Conservation (phyloP, 2,888 invertebrate genomes). For the Xestia xanthographa region DNA sequence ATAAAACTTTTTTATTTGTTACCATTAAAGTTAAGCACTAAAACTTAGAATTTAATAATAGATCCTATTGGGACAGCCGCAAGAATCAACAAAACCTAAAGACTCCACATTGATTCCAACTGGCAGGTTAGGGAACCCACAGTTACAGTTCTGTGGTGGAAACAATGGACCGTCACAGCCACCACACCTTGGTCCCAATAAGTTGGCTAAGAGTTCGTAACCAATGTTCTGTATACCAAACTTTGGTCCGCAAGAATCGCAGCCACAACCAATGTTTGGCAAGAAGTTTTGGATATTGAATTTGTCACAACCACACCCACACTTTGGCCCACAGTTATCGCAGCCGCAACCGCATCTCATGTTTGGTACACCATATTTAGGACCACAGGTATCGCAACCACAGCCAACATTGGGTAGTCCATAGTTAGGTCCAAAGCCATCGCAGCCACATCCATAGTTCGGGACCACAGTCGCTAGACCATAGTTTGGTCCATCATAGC, state of each 20-base stretch:
- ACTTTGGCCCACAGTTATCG: neutral
- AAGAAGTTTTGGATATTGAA: conserved; percentile 30
- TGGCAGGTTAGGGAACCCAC: conserved; percentile 65
- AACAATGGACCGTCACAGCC: conserved; percentile 29
- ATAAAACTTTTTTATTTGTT: neutral
- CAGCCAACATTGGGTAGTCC: conserved; percentile 26
- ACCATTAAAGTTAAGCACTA: neutral
- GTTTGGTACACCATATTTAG: conserved; percentile 8
- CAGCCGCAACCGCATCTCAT: conserved; percentile 25
- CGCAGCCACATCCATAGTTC: conserved; percentile 23
- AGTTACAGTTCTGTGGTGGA: conserved; percentile 29
- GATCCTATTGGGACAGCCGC: conserved; percentile 53
- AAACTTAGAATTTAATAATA: conserved; percentile 57
- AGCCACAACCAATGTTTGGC: conserved; percentile 38
- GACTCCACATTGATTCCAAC: conserved; percentile 75
- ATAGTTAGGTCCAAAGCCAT: conserved; percentile 17
- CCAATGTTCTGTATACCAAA: conserved; percentile 31
- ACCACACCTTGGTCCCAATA: conserved; percentile 25
- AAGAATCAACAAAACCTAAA: conserved; percentile 51
- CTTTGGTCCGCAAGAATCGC: conserved; percentile 27
- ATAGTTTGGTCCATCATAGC: conserved; percentile 14
- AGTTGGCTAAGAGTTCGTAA: conserved; percentile 37
- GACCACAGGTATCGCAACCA: conserved; percentile 21
- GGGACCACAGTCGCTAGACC: conserved; percentile 8
- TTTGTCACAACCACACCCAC: conserved; percentile 29